Evolutionary conservation across 2,113 vertebrate genomes (phyloP), one percentile per base, ranked within the genome.

Genomic region (Anthoscopus minutus): DNA sequence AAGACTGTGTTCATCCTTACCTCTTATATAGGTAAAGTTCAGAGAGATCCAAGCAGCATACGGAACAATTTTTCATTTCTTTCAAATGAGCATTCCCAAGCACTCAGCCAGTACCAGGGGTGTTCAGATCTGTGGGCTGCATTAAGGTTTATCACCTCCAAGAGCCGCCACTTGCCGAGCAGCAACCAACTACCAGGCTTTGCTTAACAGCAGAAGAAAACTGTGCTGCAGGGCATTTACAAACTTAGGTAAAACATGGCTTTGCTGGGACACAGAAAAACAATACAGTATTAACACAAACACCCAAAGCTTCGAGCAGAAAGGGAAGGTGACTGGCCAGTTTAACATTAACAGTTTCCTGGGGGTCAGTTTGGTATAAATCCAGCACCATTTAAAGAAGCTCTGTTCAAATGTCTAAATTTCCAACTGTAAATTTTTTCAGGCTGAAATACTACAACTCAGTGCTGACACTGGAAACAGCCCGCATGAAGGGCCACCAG

Each of bases 91-190:
- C 33, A 40, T 20, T 56, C 42, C n/a, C 47, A 45, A 66, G 25
- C 17, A n/a, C 31, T 20, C 0, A 0, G 11, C 54, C 23, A 37
- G 71, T 9, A 58, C 28, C 18, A 33, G 3, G 13, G 5, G 7
- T 6, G 7, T 31, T 53, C 45, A 60, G 8, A 77, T 8, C 38
- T 1, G 5, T 2, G 1, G 37, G 17, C 12, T 27, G 13, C 16
- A 53, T 45, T 35, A 51, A 58, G 21, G 60, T 2, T 22, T 24
- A 60, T 9, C 23, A 60, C 10, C 45, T 61, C 11, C 4, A 77
- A 60, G 12, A 62, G 28, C 18, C 6, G 4, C 15, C 37, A 7
- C 5, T 40, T 54, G 27, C 27, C 61, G 73, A 10, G 9, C 10
- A 21, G 33, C 9, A n/a, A n/a, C n/a, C n/a, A n/a, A 5, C 19